phyloP scores from a whole-genome alignment of 2,113 vertebrate species.

The Promerops cafer region DNA sequence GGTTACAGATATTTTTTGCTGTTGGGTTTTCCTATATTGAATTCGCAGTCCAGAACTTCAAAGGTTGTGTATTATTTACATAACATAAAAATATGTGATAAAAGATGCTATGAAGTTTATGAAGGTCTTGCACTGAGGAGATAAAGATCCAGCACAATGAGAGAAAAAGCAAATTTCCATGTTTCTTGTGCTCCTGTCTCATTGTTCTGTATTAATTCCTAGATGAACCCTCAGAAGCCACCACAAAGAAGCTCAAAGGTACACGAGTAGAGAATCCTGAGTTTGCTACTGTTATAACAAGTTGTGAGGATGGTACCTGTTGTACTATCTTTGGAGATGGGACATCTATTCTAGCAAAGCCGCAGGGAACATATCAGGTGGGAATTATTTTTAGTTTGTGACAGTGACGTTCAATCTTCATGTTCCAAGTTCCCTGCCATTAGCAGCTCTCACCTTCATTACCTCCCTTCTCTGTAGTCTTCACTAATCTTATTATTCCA shows the following conservation, averaged over 20 bases:
- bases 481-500: not conserved
- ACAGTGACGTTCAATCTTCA: not conserved
- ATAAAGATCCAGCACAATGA: not conserved
- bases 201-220: not conserved
- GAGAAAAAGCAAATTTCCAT: not conserved
- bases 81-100: not conserved
- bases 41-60: not conserved
- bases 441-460: not conserved
- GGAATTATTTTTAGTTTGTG: not conserved
- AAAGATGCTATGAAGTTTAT: not conserved
- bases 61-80: not conserved
- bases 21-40: not conserved
- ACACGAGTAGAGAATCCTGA: slow-evolving; percentile 79
- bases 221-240: not conserved
- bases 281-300: slow-evolving; percentile 79
- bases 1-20: not conserved
- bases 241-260: slow-evolving; percentile 65
- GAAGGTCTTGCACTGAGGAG: not conserved
- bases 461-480: not conserved
- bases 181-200: not conserved
- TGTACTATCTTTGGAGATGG: slow-evolving; percentile 82
- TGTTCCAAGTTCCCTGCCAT: not conserved
- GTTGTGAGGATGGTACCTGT: slow-evolving; percentile 74
- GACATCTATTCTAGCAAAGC: slow-evolving; percentile 79
- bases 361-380: slow-evolving; percentile 83